Conservation (phyloP, 2,888 invertebrate species). For the Hanleya hanleyi region DNA sequence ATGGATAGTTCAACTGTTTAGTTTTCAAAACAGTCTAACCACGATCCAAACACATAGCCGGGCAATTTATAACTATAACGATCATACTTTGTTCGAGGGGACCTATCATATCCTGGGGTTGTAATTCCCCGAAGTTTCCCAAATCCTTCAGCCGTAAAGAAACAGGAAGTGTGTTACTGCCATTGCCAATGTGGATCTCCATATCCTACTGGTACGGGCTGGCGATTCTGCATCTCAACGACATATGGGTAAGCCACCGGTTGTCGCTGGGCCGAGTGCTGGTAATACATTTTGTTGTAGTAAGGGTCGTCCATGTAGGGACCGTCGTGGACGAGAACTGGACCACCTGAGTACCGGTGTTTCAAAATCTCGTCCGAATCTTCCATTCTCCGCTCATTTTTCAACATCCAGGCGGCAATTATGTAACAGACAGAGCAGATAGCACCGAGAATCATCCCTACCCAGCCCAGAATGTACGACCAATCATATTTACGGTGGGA, state of each 20-base stretch:
- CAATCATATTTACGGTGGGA: slow-evolving; percentile 57
- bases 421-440: slow-evolving; percentile 63
- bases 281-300: slow-evolving; percentile 4
- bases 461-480: slow-evolving; percentile 69
- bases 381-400: slow-evolving; percentile 38
- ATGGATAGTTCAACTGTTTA: too few species aligned
- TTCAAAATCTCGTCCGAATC: slow-evolving; percentile 1
- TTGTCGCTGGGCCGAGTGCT: background rate
- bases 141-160: too few species aligned
- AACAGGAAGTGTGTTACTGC: slow-evolving; percentile 7
- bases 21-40: too few species aligned
- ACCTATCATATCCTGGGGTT: too few species aligned
- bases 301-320: slow-evolving; percentile 1
- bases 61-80: too few species aligned
- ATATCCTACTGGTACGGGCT: background rate
- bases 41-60: too few species aligned
- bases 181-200: slow-evolving; percentile 6
- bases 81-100: too few species aligned
- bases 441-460: slow-evolving; percentile 59
- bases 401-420: slow-evolving; percentile 60
- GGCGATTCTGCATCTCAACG: background rate
- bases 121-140: too few species aligned
- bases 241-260: background rate
- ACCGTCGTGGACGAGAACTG: background rate
- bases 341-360: background rate